Evolutionary conservation across 2,113 vertebrate species (phyloP).

Genomic region (Colaptes auratus): DNA sequence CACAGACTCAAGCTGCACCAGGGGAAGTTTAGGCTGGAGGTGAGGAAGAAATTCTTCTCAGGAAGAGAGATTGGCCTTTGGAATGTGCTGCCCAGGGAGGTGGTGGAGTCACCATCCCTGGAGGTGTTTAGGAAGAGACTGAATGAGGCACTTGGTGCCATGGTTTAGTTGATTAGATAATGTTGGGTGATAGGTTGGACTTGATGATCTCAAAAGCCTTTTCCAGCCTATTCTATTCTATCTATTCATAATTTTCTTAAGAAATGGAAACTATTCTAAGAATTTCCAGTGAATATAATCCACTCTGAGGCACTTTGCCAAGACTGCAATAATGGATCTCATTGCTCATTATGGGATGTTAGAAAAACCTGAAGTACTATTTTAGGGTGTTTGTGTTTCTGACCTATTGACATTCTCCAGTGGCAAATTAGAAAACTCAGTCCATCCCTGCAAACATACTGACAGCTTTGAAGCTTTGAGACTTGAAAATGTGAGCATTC

Average conservation of each 20-base stretch:
- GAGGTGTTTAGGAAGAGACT: no score
- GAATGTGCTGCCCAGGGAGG: no score
- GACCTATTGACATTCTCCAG: not conserved
- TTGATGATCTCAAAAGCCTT: no score
- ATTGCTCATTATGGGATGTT: constrained; percentile 8
- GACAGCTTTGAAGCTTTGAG: not conserved
- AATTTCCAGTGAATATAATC: constrained; percentile 46
- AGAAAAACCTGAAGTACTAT: not conserved
- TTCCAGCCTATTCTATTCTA: no score
- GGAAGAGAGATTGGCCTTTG: no score
- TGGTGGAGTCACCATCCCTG: no score
- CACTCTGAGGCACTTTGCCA: not conserved
- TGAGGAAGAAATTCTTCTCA: no score
- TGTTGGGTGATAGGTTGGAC: no score
- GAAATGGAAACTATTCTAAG: constrained; percentile 4
- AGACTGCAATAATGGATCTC: constrained; percentile 22
- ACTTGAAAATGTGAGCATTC: not conserved
- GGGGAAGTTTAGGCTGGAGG: no score
- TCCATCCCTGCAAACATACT: not conserved
- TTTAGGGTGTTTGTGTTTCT: not conserved
- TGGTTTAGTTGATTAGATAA: no score
- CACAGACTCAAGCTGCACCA: no score
- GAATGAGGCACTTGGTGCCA: no score
- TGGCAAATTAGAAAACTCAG: not conserved
- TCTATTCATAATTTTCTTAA: constrained; percentile 19